Evolutionary conservation across 2,113 vertebrate genomes (phyloP).

Genomic region (Tyto alba): DNA sequence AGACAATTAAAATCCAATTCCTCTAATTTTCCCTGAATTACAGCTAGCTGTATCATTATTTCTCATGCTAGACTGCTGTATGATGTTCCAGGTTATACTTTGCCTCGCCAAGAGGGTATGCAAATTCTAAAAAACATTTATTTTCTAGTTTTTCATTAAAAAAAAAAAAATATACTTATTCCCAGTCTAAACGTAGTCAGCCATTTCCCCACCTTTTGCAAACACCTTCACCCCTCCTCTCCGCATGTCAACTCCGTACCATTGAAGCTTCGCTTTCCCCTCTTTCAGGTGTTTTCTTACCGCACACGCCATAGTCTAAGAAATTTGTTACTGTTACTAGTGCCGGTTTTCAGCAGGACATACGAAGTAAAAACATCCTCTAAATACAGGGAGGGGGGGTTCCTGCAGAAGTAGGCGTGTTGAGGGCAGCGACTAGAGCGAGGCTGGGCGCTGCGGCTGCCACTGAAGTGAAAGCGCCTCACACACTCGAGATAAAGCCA

Average conservation of each 20-base stretch:
- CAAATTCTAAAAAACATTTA: not conserved
- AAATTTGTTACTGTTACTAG: rapidly evolving
- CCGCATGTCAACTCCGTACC: not conserved
- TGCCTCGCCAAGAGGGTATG: not conserved
- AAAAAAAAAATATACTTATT: not conserved
- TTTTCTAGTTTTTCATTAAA: not conserved
- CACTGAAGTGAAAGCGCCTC: not conserved
- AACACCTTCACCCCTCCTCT: not conserved
- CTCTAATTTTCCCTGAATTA: not conserved
- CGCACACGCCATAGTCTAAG: rapidly evolving
- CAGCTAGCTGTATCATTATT: not conserved
- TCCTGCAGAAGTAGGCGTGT: rapidly evolving
- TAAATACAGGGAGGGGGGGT: rapidly evolving
- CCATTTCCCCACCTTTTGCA: not conserved
- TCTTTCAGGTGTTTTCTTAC: no score
- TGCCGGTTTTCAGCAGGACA: rapidly evolving
- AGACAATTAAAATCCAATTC: not conserved
- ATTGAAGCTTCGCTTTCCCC: rapidly evolving
- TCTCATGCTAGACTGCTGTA: not conserved
- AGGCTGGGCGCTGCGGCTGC: not conserved
- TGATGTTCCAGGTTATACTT: not conserved
- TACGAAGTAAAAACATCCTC: no score
- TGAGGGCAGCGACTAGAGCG: no score
- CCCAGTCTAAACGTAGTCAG: not conserved
- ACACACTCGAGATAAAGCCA: rapidly evolving